Base-by-base conservation (phyloP, 2,113 vertebrate genomes). In the Crypturellus undulatus region DNA sequence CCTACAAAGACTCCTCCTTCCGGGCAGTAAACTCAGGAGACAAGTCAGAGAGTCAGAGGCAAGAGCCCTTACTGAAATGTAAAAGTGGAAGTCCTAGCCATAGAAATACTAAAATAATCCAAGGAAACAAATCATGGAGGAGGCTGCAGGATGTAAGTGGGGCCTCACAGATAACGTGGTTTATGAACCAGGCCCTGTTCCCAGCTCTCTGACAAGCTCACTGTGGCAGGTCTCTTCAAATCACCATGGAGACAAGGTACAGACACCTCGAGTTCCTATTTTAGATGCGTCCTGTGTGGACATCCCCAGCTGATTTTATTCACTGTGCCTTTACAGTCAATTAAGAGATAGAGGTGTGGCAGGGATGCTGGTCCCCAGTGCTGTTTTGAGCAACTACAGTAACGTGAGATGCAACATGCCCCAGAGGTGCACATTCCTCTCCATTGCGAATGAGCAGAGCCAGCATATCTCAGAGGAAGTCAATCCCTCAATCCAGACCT, bases 21-120 rank as follows among this genome's bases (percentile, higher is more conserved):
- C 3, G 0, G 45, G 32, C 0, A 0, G 38, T 70, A 26, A 38
- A 20, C 30, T 47, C 38, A 3, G 22, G 16, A 45, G 7, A n/a
- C 3, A 3, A 18, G 22, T 59, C 49, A 56, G 28, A 19, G n/a
- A 69, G 36, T 28, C 42, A 51, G 73, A 60, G 32, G 22, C 43
- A 85, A 78, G 56, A 34, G 9, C 7, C 13, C 28, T 60, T 34
- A 22, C n/a, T 83, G 51, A 91, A 79, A 67, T 42, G 32, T 75
- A 59, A 56, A 16, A 19, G 12, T 86, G 62, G 42, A 65, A 71
- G 25, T 67, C 78, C 62, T 36, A 36, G 34, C 17, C 4, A 10
- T 43, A 68, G 69, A 79, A 56, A 43, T n/a, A 43, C 7, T 38
- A 40, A 58, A n/a, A 16, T 21, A 71, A 8, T 17, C 9, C 6